Percentiles rank a stretch among this genome's conserved stretches.
Evolutionary conservation across 2,797 vertebrate species (phyloP).

Genomic region (Galagoides demidoff): DNA sequence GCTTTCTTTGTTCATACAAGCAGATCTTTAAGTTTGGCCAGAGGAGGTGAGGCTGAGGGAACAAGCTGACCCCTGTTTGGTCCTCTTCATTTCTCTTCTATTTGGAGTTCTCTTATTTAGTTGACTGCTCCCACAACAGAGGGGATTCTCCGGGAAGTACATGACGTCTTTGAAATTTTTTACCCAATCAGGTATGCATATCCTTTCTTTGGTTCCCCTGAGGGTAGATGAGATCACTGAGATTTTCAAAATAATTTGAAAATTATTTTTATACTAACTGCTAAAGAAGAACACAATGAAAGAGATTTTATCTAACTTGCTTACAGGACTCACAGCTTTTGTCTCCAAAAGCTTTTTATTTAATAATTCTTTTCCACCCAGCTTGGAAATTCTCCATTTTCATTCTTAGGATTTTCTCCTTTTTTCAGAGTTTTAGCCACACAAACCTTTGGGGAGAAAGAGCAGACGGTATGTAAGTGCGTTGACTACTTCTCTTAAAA

Average conservation of each 20-base stretch:
- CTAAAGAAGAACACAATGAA: not conserved
- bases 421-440: not conserved
- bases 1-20: not conserved
- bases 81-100: not conserved
- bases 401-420: not conserved
- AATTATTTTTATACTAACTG: not conserved
- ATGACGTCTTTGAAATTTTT: slow-evolving; percentile 16
- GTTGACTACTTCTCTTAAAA: not conserved
- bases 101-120: not conserved
- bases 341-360: not conserved
- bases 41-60: not conserved
- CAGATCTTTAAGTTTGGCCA: slow-evolving; percentile 4
- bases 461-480: not conserved
- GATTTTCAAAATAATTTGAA: slow-evolving; percentile 42
- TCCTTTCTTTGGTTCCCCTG: not conserved
- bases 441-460: not conserved
- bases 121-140: not conserved
- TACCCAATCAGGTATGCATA: not conserved
- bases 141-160: not conserved
- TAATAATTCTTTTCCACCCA: not conserved
- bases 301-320: slow-evolving; percentile 11
- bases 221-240: not conserved
- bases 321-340: not conserved
- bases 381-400: not conserved
- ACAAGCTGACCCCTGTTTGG: not conserved